Percentiles rank a stretch among this genome's conserved stretches.
These are phyloP conservation scores for Herminia tarsipennalis DNA, from an alignment of 2,888 invertebrate genomes.

Conservation along the genomic window DNA sequence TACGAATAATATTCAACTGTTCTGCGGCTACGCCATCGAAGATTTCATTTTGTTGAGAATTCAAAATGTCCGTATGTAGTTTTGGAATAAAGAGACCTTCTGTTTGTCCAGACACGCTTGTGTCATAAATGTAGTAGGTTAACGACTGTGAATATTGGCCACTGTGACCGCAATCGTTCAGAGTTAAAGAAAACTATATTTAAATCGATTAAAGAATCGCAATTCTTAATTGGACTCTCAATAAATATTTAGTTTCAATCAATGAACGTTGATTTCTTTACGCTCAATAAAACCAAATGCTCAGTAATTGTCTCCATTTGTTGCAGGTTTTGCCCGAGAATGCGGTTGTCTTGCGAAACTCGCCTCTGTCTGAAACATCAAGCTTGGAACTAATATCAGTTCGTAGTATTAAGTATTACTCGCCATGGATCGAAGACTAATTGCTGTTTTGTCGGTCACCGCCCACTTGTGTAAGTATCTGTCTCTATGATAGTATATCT, in stretches of 20 bases:
- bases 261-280: not conserved
- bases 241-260: not conserved
- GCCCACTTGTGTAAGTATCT: slow-evolving; percentile 69
- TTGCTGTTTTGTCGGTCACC: slow-evolving; percentile 62
- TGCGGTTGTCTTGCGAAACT: slow-evolving; percentile 51
- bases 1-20: too few species aligned
- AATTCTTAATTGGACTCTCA: not conserved
- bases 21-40: too few species aligned
- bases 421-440: slow-evolving; percentile 66
- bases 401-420: slow-evolving; percentile 21
- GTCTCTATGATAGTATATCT: not conserved
- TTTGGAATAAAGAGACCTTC: too few species aligned
- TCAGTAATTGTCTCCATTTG: slow-evolving; percentile 23
- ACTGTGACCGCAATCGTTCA: too few species aligned
- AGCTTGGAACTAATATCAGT: slow-evolving; percentile 47
- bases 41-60: too few species aligned
- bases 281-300: slow-evolving; percentile 2
- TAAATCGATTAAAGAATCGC: too few species aligned
- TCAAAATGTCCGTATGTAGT: too few species aligned
- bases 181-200: too few species aligned
- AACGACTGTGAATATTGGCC: too few species aligned
- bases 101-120: too few species aligned
- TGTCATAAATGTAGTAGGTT: too few species aligned
- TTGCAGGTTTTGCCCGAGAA: slow-evolving; percentile 53
- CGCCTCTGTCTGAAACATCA: slow-evolving; percentile 39